These are phyloP conservation scores for Salvator merianae DNA, from an alignment of 2,113 vertebrate species.

Conservation along the genomic window DNA sequence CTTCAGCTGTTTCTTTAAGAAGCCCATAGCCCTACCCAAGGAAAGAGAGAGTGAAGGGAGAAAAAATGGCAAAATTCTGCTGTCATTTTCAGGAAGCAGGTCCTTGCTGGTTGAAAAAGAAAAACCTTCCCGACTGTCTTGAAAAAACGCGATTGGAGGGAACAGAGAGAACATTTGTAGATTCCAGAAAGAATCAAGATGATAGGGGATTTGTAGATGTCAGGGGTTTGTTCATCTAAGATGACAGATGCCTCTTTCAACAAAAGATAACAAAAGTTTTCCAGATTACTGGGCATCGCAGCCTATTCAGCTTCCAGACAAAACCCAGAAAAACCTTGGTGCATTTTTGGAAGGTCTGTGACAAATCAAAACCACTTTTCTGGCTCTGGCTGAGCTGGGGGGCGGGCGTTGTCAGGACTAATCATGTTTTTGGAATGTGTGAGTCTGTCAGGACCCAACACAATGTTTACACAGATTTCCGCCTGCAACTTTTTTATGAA, in stretches of 20 bases:
- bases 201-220: not conserved
- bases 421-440: slow-evolving; percentile 15
- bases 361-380: not conserved
- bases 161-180: not conserved
- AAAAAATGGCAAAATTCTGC: slow-evolving; percentile 46
- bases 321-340: not conserved
- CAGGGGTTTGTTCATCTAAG: not conserved
- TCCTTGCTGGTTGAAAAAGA: slow-evolving; percentile 12
- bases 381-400: not conserved
- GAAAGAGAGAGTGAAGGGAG: not conserved
- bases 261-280: not conserved
- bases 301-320: not conserved
- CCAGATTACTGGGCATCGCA: not conserved
- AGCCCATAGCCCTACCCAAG: slow-evolving; percentile 37
- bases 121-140: not conserved
- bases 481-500: not conserved
- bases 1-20: slow-evolving; percentile 63
- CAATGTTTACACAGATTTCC: slow-evolving; percentile 16
- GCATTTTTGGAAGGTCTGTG: not conserved
- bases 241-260: no score
- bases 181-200: not conserved
- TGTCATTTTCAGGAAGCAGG: slow-evolving; percentile 57
- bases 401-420: not conserved
- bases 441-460: not conserved
- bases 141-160: not conserved